Evolutionary conservation across 2,888 invertebrate genomes (phyloP).

Genomic region (Lypha dubia): DNA sequence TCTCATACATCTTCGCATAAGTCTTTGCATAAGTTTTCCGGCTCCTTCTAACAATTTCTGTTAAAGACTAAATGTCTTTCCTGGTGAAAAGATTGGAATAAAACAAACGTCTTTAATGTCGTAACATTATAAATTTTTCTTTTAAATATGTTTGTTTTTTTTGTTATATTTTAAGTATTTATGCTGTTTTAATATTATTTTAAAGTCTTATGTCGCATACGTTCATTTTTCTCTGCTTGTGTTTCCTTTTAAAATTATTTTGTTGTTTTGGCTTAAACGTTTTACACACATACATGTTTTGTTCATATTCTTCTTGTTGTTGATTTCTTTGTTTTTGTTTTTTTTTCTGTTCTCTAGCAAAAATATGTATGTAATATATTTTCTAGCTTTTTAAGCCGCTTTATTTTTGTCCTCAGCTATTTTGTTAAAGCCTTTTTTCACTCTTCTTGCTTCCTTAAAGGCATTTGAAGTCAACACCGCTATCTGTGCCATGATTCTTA

Average conservation of each 20-base stretch:
- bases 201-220: conserved; percentile 38
- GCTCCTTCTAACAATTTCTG: conserved; percentile 43
- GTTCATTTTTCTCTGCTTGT: conserved; percentile 26
- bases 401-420: conserved; percentile 28
- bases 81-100: conserved; percentile 30
- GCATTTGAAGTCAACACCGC: conserved; percentile 68
- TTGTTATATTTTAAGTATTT: not conserved
- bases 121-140: conserved; percentile 69
- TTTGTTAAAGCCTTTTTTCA: conserved; percentile 50
- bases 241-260: conserved; percentile 73
- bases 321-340: no score
- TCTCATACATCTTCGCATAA: conserved; percentile 16
- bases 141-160: conserved; percentile 41
- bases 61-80: conserved; percentile 48
- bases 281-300: conserved; percentile 36
- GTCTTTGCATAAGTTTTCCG: conserved; percentile 61
- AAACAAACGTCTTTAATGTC: conserved; percentile 72
- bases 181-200: conserved; percentile 32
- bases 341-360: not conserved
- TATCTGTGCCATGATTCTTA: conserved; percentile 25
- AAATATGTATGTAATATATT: not conserved
- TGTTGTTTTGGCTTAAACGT: conserved; percentile 52
- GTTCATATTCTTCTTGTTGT: not conserved
- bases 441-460: conserved; percentile 53
- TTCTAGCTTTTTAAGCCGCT: not conserved